Evolutionary conservation across 2,888 invertebrate genomes (phyloP), one percentile per base, ranked within the genome.

Genomic region (Pyrgus malvae): DNA sequence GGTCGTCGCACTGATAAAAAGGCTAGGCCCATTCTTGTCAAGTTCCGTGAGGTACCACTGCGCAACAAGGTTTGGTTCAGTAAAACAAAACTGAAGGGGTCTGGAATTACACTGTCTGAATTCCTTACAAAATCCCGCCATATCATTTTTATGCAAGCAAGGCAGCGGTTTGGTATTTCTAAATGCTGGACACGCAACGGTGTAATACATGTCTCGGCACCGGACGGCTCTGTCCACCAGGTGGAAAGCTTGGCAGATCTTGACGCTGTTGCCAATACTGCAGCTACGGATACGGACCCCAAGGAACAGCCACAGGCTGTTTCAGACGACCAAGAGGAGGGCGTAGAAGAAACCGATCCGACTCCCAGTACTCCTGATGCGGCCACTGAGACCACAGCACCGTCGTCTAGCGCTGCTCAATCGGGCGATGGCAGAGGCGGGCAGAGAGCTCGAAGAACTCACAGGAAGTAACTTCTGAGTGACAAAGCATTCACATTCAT

Each of bases 151-250:
- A 2, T 59, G 2, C 12, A 33, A 8, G 59, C 56, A 21, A 49
- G 59, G 7, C 40, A 45, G 11, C 46, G 46, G 0, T 38, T 46
- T 7, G 59, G 59, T 6, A n/a, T 56, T 1, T 25, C n/a, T 1
- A 54, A 49, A 6, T 56, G 59, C 23, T 56, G 59, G 56, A 56
- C 56, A 1, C 45, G 31, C 23, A 56, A 59, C 2, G 59, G 59
- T 8, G 7, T 4, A 1, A 45, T 58, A 3, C 8, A 49, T 21
- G 38, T 56, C 1, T 11, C 55, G 1, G 25, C 49, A 2, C 29
- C 42, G 0, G 59, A 55, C 17, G 59, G 54, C 11, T 41, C 46
- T 2, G 35, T 23, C 7, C 46, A 49, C 21, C 37, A 49, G 16
- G 29, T 59, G 3, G 35, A 35, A 1, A 19, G 29, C n/a, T 14